phyloP scores from a whole-genome alignment of 1,140 invertebrate genomes.

The Heliconius nattereri region DNA sequence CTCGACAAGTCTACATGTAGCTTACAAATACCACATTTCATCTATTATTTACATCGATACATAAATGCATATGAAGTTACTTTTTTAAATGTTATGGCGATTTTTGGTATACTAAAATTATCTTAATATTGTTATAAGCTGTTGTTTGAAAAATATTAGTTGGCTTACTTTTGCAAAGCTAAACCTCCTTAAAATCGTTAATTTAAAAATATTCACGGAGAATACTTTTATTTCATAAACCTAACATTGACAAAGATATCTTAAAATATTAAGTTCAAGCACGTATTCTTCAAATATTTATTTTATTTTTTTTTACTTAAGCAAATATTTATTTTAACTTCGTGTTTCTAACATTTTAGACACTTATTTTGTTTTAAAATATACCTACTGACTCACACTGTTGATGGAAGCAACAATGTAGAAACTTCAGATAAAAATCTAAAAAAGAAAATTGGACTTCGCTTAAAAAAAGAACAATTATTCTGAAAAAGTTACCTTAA shows the following conservation, averaged over 20 bases:
- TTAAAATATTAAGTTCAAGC: too few relatives aligned
- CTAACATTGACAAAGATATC: too few relatives aligned
- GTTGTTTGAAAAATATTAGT: too few relatives aligned
- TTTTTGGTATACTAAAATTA: background rate
- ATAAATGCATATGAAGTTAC: background rate
- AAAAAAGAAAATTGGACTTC: slow-evolving; percentile 9
- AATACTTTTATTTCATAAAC: too few relatives aligned
- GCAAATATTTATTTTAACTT: background rate
- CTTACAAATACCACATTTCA: background rate
- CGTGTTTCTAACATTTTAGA: background rate
- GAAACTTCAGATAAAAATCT: background rate
- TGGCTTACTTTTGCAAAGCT: too few relatives aligned
- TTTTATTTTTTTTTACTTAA: too few relatives aligned
- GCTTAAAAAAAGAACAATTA: background rate
- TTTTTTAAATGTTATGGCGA: background rate
- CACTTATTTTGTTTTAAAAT: background rate
- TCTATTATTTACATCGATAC: background rate
- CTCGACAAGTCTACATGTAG: slow-evolving; percentile 11
- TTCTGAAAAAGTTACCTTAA: background rate
- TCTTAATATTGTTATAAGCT: background rate
- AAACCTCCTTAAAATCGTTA: too few relatives aligned
- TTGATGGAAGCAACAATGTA: background rate
- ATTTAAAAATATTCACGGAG: too few relatives aligned
- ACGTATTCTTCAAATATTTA: too few relatives aligned
- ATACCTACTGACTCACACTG: background rate